phyloP scores from a whole-genome alignment of 2,888 invertebrate genomes.

The Incurvaria masculella region DNA sequence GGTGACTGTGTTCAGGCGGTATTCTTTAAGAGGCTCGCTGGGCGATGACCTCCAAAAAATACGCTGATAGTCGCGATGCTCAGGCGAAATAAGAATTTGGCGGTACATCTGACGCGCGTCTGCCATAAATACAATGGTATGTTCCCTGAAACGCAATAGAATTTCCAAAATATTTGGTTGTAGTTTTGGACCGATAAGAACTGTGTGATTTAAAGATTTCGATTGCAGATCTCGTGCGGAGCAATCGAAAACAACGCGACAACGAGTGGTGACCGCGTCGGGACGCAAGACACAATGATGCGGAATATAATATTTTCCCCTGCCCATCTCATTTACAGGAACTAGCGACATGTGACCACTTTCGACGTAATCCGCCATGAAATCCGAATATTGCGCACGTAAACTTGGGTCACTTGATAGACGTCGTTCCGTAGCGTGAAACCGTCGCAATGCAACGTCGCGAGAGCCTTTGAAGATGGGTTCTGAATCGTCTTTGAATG shows the following conservation, averaged over 20 bases:
- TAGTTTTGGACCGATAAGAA: too few relatives aligned
- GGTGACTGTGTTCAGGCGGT: too few relatives aligned
- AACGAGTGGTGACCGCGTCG: background rate
- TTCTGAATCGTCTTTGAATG: background rate
- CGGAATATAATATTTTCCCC: background rate
- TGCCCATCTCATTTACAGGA: background rate
- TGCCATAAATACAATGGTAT: too few relatives aligned
- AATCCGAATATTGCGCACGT: constrained; percentile 4
- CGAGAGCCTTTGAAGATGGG: constrained; percentile 4
- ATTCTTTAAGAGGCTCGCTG: too few relatives aligned
- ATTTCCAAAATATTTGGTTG: too few relatives aligned
- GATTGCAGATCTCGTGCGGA: background rate
- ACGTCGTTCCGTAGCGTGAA: constrained; percentile 1
- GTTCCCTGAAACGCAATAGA: too few relatives aligned
- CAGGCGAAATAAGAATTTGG: too few relatives aligned
- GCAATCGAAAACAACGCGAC: background rate
- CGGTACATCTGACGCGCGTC: too few relatives aligned
- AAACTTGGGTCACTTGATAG: constrained; percentile 5
- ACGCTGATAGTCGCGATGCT: too few relatives aligned
- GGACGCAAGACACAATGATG: background rate
- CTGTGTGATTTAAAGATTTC: background rate
- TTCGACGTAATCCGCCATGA: constrained; percentile 1
- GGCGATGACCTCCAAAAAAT: too few relatives aligned
- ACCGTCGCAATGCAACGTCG: constrained; percentile 3
- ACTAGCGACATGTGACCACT: constrained; percentile 2